These are phyloP conservation scores for Melopsittacus undulatus DNA, from an alignment of 2,797 vertebrate genomes.

Conservation along the genomic window DNA sequence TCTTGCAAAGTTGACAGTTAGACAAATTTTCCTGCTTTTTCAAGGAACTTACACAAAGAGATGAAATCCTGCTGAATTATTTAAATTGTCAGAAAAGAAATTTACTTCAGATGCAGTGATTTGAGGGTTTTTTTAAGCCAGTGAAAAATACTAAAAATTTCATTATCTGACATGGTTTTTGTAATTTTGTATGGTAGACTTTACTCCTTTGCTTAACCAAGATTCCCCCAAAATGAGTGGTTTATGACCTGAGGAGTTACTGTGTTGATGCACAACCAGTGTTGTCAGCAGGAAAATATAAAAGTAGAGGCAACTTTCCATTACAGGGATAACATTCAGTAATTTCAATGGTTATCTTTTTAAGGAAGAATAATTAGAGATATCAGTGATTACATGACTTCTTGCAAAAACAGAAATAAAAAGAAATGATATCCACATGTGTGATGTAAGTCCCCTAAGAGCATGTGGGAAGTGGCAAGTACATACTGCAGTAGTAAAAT, in stretches of 20 bases:
- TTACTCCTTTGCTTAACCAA: not conserved
- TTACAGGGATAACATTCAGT: not conserved
- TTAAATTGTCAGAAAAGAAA: not conserved
- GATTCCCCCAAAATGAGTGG: not conserved
- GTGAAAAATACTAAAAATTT: not conserved
- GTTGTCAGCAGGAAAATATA: not conserved
- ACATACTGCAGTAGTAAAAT: not conserved
- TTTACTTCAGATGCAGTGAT: not conserved
- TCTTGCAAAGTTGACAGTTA: not conserved
- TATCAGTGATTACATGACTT: not conserved
- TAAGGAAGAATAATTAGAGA: constrained; percentile 11
- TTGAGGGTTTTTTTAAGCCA: not conserved
- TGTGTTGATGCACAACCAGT: not conserved
- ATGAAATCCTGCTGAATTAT: not conserved
- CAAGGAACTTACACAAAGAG: not conserved
- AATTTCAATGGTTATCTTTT: not conserved
- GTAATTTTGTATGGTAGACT: not conserved
- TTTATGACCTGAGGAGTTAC: not conserved
- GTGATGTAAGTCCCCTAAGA: not conserved
- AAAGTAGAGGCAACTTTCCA: not conserved
- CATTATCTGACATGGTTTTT: not conserved
- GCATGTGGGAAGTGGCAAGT: not conserved
- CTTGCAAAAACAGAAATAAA: constrained; percentile 8
- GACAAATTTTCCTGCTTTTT: not conserved
- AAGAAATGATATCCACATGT: not conserved